Evolutionary conservation across 2,888 invertebrate genomes (phyloP).

Genomic region (Tetranychus piercei): DNA sequence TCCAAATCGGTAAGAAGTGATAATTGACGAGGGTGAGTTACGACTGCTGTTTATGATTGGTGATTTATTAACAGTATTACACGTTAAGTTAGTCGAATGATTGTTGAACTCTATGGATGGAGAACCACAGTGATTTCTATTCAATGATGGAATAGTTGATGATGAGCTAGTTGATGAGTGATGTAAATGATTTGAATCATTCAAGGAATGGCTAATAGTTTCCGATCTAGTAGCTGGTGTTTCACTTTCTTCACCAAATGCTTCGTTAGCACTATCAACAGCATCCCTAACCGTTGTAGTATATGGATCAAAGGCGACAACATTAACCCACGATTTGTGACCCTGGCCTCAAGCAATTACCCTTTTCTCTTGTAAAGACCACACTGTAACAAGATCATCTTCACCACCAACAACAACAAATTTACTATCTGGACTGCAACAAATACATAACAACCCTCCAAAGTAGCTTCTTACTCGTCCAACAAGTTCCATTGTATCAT

Average conservation of each 20-base stretch:
- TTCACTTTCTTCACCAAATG: not conserved
- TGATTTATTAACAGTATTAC: not conserved
- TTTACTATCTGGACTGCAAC: slow-evolving; percentile 92
- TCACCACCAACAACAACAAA: slow-evolving; percentile 94
- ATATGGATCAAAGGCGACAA: slow-evolving; percentile 72
- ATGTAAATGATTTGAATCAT: not conserved
- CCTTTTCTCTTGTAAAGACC: slow-evolving; percentile 74
- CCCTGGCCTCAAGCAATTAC: slow-evolving; percentile 96
- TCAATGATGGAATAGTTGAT: not conserved
- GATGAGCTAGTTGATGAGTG: not conserved
- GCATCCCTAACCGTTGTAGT: slow-evolving; percentile 46
- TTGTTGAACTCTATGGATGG: not conserved
- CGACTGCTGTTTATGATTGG: not conserved
- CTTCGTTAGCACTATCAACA: slow-evolving; percentile 34
- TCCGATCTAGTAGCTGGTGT: not conserved
- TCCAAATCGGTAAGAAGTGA: slow-evolving; percentile 60
- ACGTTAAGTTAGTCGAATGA: not conserved
- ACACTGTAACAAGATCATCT: slow-evolving; percentile 93
- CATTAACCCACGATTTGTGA: slow-evolving; percentile 92
- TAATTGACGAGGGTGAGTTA: slow-evolving; percentile 27
- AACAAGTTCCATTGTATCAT: slow-evolving; percentile 86
- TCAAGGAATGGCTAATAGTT: not conserved
- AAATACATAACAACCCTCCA: slow-evolving; percentile 88
- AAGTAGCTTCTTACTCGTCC: slow-evolving; percentile 90
- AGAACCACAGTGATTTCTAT: not conserved